These are phyloP conservation scores for Pardosa pseudoannulata DNA, from an alignment of 2,888 invertebrate genomes.

Conservation along the genomic window DNA sequence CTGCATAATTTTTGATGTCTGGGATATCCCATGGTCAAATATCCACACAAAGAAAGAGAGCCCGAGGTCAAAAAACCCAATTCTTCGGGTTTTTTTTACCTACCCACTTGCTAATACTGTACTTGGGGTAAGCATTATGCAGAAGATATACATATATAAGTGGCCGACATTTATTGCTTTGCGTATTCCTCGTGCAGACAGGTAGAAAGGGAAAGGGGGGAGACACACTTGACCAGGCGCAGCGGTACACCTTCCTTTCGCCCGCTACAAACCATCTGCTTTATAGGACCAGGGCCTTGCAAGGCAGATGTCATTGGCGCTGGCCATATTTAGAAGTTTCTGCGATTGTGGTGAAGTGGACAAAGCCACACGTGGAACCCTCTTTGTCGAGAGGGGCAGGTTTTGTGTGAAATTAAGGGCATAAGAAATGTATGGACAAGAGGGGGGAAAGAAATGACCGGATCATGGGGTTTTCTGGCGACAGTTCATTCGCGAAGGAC, in stretches of 20 bases:
- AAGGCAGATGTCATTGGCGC: neutral
- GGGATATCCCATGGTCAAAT: no score
- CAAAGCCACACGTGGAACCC: neutral
- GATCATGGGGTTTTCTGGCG: neutral
- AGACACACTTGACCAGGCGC: neutral
- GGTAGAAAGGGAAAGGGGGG: no score
- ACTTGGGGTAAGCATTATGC: neutral
- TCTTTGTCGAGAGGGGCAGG: neutral
- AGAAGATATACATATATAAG: neutral
- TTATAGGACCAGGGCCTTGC: neutral
- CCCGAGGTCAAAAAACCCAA: no score
- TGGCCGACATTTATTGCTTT: neutral
- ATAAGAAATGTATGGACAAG: neutral
- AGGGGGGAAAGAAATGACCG: neutral
- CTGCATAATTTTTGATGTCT: no score
- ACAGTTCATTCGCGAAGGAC: neutral
- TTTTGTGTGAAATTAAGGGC: neutral
- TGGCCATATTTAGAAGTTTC: neutral
- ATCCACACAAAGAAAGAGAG: no score
- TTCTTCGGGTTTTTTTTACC: no score
- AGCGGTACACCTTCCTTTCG: constrained; percentile 1
- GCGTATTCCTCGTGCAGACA: neutral
- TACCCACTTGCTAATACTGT: neutral
- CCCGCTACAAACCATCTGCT: constrained; percentile 6
- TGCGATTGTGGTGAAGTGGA: neutral